Base-by-base conservation (phyloP, 2,888 invertebrate genomes). In the Acrocyrtus sp. region DNA sequence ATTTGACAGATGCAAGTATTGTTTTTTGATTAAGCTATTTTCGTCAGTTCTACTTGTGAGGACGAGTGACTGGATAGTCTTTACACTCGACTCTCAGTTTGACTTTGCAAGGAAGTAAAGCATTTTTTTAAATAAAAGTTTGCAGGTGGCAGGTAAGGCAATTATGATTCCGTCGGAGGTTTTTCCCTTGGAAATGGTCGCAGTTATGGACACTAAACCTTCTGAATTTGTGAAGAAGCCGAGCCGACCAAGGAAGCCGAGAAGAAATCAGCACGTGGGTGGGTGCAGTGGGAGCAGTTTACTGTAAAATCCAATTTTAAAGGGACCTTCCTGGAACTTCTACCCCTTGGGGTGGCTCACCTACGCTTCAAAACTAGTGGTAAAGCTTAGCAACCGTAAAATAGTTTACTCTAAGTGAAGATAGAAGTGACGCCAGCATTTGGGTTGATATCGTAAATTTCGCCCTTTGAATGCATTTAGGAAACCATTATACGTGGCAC, bases 231-330 rank as follows among this genome's bases (percentile, higher is more conserved):
- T 96, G 6, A 94, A 95, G 80, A 94, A 95, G 84, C 96, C 96
- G 48, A 92, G 95, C 86, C 92, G 93, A 85, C 96, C 97, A 66
- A 89, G 99, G 51, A 98, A 94, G 84, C 87, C 99, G 61, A 99
- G 99, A 99, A 95, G 95, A 96, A 97, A 85, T 65, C 68, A 5
- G 96, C 97, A 8, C 86, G 86, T 78, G 90, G 89, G 27, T 99
- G 99, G 99, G 89, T 88, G 79, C 93, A 94, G 85, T 98, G 96
- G 95, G 98, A 99, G 86, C 98, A 99, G 86, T 98, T 99, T 87
- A 96, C 98, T 50, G 98, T 99, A 97, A 94, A 96, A 73, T 96
- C 96, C 83, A 98, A 98, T 87, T 99, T 99, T 86, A 89, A 98
- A 75, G 98, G 98, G 80, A 98, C 98, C 87, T 99, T 98, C 87